Base-by-base conservation (phyloP, 2,888 invertebrate species). In the Myathropa florea region DNA sequence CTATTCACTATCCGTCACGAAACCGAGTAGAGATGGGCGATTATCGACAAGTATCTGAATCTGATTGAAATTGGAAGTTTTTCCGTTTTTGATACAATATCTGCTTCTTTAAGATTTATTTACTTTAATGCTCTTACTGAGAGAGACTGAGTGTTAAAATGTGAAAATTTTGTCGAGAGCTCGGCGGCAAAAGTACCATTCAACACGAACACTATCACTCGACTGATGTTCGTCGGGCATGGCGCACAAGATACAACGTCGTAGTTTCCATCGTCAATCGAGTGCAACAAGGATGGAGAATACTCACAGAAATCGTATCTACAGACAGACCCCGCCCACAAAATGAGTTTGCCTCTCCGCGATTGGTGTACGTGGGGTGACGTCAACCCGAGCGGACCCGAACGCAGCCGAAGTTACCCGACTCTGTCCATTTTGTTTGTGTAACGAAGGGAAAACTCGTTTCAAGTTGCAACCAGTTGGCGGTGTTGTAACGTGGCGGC, bases 381-480 rank as follows among this genome's bases (percentile, higher is more conserved):
- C 89, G 89, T 89, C 88, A 89, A 79, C 26, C 65, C 89, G 89
- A 89, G 14, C 24, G 23, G 14, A 36, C 57, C 81, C 89, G 89
- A 88, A 81, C 10, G 14, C 18, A n/a, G 30, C 83, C 89, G 89
- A 88, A 36, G 7, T 23, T 1, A 18, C 46, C 67, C 89, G 89
- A 89, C 26, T 86, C 77, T 83, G 86, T 85, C 88, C 88, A 89
- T 89, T 89, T 89, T 89, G 88, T 89, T 89, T 88, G 88, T 89
- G 88, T 89, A 81, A 64, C 76, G 80, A 76, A 88, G 87, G 83
- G 79, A 84, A 76, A 81, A 83, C 80, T 68, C 4, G 86, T 83
- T 78, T 83, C 33, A 30, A 75, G 86, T 83, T 86, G 78, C 86
- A 23, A 6, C 2, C 46, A 24, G 12, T 59, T 36, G 26, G 18